Evolutionary conservation across 2,888 invertebrate genomes (phyloP), one percentile per base, ranked within the genome.

Genomic region (Cephus sareptanus): DNA sequence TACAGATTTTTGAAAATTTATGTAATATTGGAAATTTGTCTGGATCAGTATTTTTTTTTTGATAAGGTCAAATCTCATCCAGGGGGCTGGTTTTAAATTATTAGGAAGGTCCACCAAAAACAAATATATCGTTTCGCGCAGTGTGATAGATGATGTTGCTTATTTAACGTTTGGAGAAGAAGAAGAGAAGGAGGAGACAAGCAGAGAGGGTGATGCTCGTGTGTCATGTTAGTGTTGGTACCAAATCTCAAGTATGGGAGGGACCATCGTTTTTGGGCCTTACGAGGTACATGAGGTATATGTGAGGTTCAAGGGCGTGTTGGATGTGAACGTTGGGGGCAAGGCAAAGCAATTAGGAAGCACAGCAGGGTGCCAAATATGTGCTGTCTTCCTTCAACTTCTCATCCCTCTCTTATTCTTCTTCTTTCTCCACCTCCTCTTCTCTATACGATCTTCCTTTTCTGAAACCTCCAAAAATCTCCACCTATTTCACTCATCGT

Each of bases 71-170:
- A 56, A 23, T 23, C 2, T 56, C 56, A 23, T 71, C 80, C 79
- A 80, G 82, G 85, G 81, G 85, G 85, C 83, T 84, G 84, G 79
- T 84, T 85, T 87, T 90, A 90, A 90, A 90, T 90, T 90, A 90
- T 90, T 90, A 89, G 87, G 87, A 85, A 89, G 88, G 85, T 85
- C 87, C 86, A 84, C 86, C 86, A 87, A 90, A 90, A 90, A 90
- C 90, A 90, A 90, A 90, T 90, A 90, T 90, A 90, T 90, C 89
- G 89, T 90, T 90, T 89, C 88, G 90, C 89, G 86, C 87, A 87
- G 89, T 88, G 87, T 90, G 90, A 91, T 91, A 90, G 90, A 91
- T 90, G 90, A 90, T 90, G 89, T 85, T 89, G 90, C 90, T 90
- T 86, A 87, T 90, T 89, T 85, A 86, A 87, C 87, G 85, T 87